A percentile compares a stretch with the other conserved stretches of the same genome.
phyloP scores from a whole-genome alignment of 2,888 invertebrate species.

The Crematogaster levior region DNA sequence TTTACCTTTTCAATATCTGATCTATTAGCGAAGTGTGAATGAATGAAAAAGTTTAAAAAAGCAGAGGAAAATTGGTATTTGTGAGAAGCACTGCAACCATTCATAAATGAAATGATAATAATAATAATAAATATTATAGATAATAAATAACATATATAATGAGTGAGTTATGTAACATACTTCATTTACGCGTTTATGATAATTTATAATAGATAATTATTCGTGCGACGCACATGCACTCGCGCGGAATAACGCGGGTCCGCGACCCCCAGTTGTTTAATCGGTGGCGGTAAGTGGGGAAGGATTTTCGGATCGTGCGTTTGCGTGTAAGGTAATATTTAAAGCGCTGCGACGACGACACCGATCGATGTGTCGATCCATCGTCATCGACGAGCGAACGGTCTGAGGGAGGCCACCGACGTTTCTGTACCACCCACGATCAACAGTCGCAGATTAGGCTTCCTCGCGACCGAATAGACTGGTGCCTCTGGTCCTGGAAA shows the following conservation, averaged over 20 bases:
- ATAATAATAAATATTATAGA: too few species aligned
- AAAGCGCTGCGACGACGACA: constrained; percentile 61
- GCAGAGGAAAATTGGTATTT: too few species aligned
- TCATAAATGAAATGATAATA: too few species aligned
- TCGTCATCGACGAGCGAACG: constrained; percentile 26
- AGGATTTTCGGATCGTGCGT: constrained; percentile 47
- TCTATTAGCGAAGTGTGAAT: too few species aligned
- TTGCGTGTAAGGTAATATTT: constrained; percentile 64
- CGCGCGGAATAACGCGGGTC: neutral
- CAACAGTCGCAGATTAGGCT: constrained; percentile 52
- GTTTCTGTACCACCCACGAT: constrained; percentile 45
- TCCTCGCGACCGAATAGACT: constrained; percentile 21
- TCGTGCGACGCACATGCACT: neutral
- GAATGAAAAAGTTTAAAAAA: too few species aligned
- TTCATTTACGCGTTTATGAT: neutral
- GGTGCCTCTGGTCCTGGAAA: constrained; percentile 18
- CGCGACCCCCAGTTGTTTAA: neutral
- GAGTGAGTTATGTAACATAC: neutral
- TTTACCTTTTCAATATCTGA: too few species aligned
- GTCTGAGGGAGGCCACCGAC: constrained; percentile 16
- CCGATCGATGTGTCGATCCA: constrained; percentile 28
- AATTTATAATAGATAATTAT: constrained; percentile 4
- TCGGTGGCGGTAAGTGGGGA: constrained; percentile 25
- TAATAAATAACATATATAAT: neutral
- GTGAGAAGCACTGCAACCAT: too few species aligned